These are phyloP conservation scores for Tipula helvola DNA, from an alignment of 2,888 invertebrate genomes.

Conservation along the genomic window DNA sequence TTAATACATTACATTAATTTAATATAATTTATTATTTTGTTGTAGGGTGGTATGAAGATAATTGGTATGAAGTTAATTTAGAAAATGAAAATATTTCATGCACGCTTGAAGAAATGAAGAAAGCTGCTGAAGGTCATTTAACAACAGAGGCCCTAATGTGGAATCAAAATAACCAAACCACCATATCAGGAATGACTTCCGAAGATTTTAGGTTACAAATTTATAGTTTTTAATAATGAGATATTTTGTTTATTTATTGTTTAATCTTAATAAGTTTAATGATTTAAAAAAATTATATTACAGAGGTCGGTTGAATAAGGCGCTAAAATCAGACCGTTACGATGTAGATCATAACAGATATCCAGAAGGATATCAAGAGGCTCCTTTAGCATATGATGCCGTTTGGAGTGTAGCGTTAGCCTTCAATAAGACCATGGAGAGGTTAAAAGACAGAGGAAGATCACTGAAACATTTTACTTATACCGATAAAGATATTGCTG, in stretches of 20 bases:
- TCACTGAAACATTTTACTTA: conserved; percentile 93
- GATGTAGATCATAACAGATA: conserved; percentile 77
- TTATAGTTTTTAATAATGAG: not conserved
- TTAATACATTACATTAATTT: not conserved
- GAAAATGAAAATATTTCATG: conserved; percentile 83
- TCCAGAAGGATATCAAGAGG: conserved; percentile 94
- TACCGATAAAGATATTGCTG: conserved; percentile 85
- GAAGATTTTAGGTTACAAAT: conserved; percentile 60
- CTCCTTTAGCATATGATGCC: conserved; percentile 97
- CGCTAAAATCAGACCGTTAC: conserved; percentile 66
- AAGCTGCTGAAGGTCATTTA: conserved; percentile 92
- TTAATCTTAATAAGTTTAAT: not conserved
- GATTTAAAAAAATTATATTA: not conserved
- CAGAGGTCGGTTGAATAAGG: conserved; percentile 57
- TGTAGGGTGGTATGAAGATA: conserved; percentile 94
- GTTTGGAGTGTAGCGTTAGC: conserved; percentile 98
- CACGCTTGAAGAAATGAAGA: conserved; percentile 82
- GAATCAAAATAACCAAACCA: conserved; percentile 90
- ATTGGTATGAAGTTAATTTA: conserved; percentile 89
- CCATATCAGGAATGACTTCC: conserved; percentile 92
- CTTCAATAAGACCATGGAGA: conserved; percentile 92
- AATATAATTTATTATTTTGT: not conserved
- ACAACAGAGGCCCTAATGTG: conserved; percentile 99
- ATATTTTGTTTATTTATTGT: not conserved
- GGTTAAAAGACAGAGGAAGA: conserved; percentile 60